Base-by-base conservation (phyloP, 2,888 invertebrate species). In the Luperina testacea region DNA sequence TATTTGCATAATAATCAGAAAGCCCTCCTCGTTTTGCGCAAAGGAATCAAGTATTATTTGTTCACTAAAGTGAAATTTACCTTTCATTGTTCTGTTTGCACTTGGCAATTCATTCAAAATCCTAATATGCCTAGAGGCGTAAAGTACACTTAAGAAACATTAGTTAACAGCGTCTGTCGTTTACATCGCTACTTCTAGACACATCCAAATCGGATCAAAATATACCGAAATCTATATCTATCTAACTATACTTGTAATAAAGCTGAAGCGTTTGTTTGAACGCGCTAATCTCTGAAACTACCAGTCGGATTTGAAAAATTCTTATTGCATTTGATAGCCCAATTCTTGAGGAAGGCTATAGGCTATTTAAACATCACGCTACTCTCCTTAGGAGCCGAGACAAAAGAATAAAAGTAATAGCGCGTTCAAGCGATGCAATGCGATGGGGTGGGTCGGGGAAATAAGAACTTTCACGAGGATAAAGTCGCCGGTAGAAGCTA, bases 31-130 rank as follows among this genome's bases (percentile, higher is more conserved):
- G 57, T n/a, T 59, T n/a, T 11, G 11, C 11, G 5, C 57, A 5
- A 11, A n/a, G n/a, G n/a, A 59, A 59, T n/a, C 57, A 59, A 4
- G n/a, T 59, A n/a, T n/a, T 59, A 24, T 57, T 59, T 59, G 57
- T 59, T 59, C 57, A n/a, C n/a, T n/a, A 59, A 59, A 59, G 11
- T 59, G 57, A 59, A n/a, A 59, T 59, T 59, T 59, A n/a, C 57
- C n/a, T 59, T 59, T n/a, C 57, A 59, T 59, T n/a, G 11, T 59
- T 59, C 11, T n/a, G n/a, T 59, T 59, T n/a, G 57, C 57, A 59
- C n/a, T 59, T n/a, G 57, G 13, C 57, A n/a, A n/a, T 59, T 5
- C 57, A 3, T n/a, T 59, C 57, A 59, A n/a, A n/a, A 59, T 59
- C 24, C 5, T 59, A n/a, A 59, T 59, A n/a, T 11, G n/a, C n/a